Evolutionary conservation across 2,797 vertebrate species (phyloP).

Genomic region (Sciaenops ocellatus): DNA sequence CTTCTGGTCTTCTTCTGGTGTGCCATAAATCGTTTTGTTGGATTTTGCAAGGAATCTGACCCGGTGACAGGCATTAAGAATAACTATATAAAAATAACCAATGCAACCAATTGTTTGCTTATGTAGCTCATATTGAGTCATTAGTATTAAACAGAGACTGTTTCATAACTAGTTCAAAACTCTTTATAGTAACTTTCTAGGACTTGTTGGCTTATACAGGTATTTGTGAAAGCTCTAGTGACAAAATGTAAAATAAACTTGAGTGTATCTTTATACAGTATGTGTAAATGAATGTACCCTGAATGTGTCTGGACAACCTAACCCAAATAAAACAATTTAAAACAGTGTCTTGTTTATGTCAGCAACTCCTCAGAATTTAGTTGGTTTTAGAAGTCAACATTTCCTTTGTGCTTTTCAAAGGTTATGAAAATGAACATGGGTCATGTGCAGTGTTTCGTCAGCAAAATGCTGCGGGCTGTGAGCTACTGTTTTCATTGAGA

Average conservation of each 20-base stretch:
- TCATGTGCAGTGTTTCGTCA: slow-evolving; percentile 44
- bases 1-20: too few relatives aligned
- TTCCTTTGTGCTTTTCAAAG: slow-evolving; percentile 50
- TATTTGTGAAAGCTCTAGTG: background rate
- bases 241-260: background rate
- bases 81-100: too few relatives aligned
- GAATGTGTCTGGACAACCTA: slow-evolving; percentile 6
- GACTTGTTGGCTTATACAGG: background rate
- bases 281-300: background rate
- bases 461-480: slow-evolving; percentile 22
- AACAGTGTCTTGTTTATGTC: slow-evolving; percentile 31
- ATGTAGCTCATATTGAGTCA: too few relatives aligned
- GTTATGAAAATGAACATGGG: slow-evolving; percentile 53
- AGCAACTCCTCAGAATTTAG: slow-evolving; percentile 29
- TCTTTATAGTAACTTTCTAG: too few relatives aligned
- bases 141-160: too few relatives aligned
- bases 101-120: too few relatives aligned
- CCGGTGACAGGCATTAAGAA: too few relatives aligned
- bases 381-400: slow-evolving; percentile 46
- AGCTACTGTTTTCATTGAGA: slow-evolving; percentile 54
- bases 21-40: too few relatives aligned
- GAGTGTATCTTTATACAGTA: background rate
- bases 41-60: too few relatives aligned
- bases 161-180: too few relatives aligned
- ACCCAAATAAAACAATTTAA: slow-evolving; percentile 11